Evolutionary conservation across 2,888 invertebrate species (phyloP), one percentile per base, ranked within the genome.

Genomic region (Melangyna quadrimaculata): DNA sequence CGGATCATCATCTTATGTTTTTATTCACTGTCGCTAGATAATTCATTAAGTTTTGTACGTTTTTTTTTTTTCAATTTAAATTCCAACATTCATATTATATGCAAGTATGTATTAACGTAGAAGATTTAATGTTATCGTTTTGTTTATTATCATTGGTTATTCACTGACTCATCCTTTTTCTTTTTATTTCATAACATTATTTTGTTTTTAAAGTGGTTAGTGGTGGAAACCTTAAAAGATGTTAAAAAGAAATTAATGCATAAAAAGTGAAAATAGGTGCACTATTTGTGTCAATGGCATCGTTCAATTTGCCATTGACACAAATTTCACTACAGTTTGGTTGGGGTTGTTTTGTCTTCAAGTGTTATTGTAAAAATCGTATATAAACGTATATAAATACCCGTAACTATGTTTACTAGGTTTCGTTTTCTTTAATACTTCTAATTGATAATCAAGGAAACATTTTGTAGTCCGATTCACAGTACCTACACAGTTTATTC

Each of bases 1-100:
- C 75, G 75, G 45, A 57, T 65, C 80, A 81, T 81, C 71, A 75
- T 81, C 63, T 81, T 12, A 37, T n/a, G 6, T 22, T 75, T 70
- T 37, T 17, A 8, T 55, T 65, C 3, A 74, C 17, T 51, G 61
- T 70, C 57, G 57, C 71, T 37, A 17, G 8, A n/a, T 65, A 17
- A 4, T 17, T 32, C 17, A 48, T 35, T 37, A 5, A 55, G 19
- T 29, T 53, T 40, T 53, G 29, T 65, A 32, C 17, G 17, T 24
- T 24, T 51, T n/a, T 19, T 24, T 43, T 43, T 53, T 59, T 27
- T 67, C 0, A 37, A 43, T 3, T 40, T 59, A 1, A 24, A 3
- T 65, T 45, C 12, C 7, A 27, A 17, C 27, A 40, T 40, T 55
- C 17, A 32, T 55, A 51, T 17, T n/a, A 2, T n/a, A n/a, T n/a